These are phyloP conservation scores for Dreissena polymorpha DNA, from an alignment of 1,140 invertebrate genomes.

Conservation along the genomic window DNA sequence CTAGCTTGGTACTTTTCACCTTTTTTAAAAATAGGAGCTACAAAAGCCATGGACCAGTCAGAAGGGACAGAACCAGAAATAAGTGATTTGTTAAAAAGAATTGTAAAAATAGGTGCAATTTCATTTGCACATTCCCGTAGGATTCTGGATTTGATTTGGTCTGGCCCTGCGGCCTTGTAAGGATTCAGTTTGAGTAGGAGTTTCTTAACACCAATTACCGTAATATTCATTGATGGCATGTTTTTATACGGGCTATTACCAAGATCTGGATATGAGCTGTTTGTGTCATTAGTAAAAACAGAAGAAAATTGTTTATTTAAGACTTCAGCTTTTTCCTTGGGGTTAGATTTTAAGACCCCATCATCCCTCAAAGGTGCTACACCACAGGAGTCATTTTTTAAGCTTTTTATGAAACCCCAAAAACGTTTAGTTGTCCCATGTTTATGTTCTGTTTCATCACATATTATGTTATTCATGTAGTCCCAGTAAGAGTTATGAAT, in stretches of 20 bases:
- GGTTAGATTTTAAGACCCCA: not conserved
- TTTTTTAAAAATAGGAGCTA: constrained; percentile 15
- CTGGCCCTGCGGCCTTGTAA: not conserved
- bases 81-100: not conserved
- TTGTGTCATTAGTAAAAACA: no score
- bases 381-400: constrained; percentile 21
- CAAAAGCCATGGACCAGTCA: not conserved
- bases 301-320: no score
- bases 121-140: constrained; percentile 29
- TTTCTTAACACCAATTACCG: constrained; percentile 22
- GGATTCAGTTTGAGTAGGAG: not conserved
- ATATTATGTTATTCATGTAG: constrained; percentile 28
- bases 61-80: constrained; percentile 2
- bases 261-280: not conserved
- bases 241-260: no score
- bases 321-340: not conserved
- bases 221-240: no score
- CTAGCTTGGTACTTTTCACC: constrained; percentile 1
- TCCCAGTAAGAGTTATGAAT: not conserved
- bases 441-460: not conserved
- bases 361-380: not conserved
- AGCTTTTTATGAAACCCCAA: not conserved
- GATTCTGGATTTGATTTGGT: constrained; percentile 18
- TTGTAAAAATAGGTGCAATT: constrained; percentile 10
- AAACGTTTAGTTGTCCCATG: constrained; percentile 25